Evolutionary conservation across 1,140 invertebrate genomes (phyloP).

Genomic region (Cherax quadricarinatus): DNA sequence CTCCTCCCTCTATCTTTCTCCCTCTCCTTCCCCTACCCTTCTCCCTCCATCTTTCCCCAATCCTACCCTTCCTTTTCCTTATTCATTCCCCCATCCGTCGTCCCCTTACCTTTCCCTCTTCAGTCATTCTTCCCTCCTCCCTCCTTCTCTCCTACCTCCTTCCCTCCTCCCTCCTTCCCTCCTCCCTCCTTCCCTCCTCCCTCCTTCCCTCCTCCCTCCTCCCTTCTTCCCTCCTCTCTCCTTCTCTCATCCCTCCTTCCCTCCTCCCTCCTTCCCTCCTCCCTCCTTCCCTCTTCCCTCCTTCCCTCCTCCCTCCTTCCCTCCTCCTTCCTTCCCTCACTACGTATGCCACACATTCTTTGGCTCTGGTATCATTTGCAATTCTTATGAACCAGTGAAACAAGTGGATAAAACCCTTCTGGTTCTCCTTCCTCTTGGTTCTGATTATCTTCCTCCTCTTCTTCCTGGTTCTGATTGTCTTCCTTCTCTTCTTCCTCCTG

Average conservation of each 20-base stretch:
- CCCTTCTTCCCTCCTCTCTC: neutral
- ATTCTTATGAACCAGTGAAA: constrained; percentile 42
- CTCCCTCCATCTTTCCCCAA: no score
- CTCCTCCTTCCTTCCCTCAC: neutral
- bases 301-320: neutral
- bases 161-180: constrained; percentile 10
- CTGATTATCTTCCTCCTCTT: no score
- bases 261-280: neutral
- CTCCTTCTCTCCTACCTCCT: neutral
- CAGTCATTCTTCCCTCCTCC: constrained; percentile 32
- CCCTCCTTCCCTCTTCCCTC: neutral
- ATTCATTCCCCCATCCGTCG: no score
- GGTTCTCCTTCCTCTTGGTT: neutral
- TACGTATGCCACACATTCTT: constrained; percentile 37
- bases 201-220: neutral
- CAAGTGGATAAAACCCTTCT: constrained; percentile 30
- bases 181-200: neutral
- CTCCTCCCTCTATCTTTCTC: no score
- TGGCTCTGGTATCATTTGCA: constrained; percentile 27
- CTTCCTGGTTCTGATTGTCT: no score
- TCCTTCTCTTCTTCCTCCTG: no score
- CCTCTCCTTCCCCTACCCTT: no score
- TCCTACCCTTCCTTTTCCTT: no score
- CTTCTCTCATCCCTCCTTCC: neutral
- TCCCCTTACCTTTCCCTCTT: neutral